Conservation (phyloP, 2,113 vertebrate genomes). For the Pterocles burchelli region DNA sequence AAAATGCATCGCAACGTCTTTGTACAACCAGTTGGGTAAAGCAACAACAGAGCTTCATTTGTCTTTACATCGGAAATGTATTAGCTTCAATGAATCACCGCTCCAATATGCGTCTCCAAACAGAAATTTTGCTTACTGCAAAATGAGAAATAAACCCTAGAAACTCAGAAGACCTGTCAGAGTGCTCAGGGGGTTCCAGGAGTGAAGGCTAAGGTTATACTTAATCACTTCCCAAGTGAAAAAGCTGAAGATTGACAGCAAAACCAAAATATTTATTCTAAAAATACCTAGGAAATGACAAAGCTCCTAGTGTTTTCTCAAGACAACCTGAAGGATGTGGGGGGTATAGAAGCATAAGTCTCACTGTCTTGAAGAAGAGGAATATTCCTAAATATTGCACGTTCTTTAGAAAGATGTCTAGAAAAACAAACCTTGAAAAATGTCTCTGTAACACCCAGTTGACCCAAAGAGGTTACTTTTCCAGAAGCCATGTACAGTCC, state of each 20-base stretch:
- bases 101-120: not conserved
- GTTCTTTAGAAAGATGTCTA: not conserved
- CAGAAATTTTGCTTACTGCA: constrained; percentile 21
- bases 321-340: constrained; percentile 59
- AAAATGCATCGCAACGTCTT: constrained; percentile 39
- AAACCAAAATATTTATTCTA: constrained; percentile 53
- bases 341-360: not conserved
- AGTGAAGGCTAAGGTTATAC: constrained; percentile 44
- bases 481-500: not conserved
- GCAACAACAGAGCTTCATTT: constrained; percentile 8
- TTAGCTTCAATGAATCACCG: not conserved
- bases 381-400: constrained; percentile 17
- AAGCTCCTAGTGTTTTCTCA: constrained; percentile 56
- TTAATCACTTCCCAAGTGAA: constrained; percentile 54
- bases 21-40: not conserved
- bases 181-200: constrained; percentile 1
- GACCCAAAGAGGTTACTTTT: not conserved
- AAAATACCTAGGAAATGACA: constrained; percentile 63
- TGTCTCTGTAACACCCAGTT: not conserved
- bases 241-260: constrained; percentile 56
- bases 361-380: not conserved
- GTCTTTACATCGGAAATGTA: not conserved
- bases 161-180: constrained; percentile 50
- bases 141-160: constrained; percentile 31
- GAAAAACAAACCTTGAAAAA: constrained; percentile 8